Base-by-base conservation (phyloP, 2,113 vertebrate species). In the Psettodes erumei region DNA sequence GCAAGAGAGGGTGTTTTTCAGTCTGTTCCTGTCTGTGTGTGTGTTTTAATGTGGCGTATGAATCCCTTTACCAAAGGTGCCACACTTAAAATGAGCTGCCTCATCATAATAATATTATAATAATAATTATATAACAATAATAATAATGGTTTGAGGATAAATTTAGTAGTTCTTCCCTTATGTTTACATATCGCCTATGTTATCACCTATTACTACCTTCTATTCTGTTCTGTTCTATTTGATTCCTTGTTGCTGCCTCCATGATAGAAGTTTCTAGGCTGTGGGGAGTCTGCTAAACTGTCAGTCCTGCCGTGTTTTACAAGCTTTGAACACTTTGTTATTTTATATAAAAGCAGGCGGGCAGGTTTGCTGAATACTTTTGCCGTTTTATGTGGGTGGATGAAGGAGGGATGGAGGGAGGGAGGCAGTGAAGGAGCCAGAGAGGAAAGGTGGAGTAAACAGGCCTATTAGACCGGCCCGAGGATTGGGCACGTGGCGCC, bases 261-360 rank as follows among this genome's bases (percentile, higher is more conserved):
- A 79, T 67, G 78, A 71, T 69, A 50, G 58, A 88, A 37, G 84
- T 75, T 87, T 88, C 77, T 68, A 70, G 82, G 72, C 88, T 79
- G 83, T 35, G 62, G 81, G 89, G 69, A 91, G 85, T 89, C 89
- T 89, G 86, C 91, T 93, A 92, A 90, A 88, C 89, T 89, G 88
- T 90, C 90, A 90, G 82, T 88, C 88, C 87, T 75, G 85, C 81
- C 55, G 69, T 62, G 75, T 89, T 93, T 93, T 91, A 92, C 84
- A 76, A 92, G 91, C 85, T 84, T 77, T 32, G 76, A 84, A 90
- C 83, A 88, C 82, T 86, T 86, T 86, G 80, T 88, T 92, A 88
- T 89, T 93, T 92, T 88, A 88, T 89, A 92, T 86, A 91, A 93
- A 90, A 89, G 75, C 73, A 71, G 68, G 40, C 82, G 18, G 81